phyloP scores from a whole-genome alignment of 2,113 vertebrate species.

The Halcyon malimbica region DNA sequence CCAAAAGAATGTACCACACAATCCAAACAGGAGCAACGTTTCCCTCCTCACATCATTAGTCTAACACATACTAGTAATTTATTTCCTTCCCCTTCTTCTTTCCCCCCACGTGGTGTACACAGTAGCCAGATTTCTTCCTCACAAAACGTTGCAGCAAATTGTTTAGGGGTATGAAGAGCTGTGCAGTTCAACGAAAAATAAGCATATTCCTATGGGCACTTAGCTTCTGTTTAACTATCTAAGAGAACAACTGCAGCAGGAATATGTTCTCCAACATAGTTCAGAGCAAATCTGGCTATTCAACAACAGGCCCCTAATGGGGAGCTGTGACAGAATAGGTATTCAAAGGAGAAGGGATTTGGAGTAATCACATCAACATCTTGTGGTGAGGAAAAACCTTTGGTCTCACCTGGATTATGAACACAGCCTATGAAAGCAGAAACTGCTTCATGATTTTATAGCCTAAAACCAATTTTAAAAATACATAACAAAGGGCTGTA shows the following conservation, averaged over 20 bases:
- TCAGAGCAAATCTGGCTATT: constrained; percentile 15
- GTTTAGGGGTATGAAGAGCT: background rate
- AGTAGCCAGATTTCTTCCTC: background rate
- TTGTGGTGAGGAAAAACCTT: constrained; percentile 50
- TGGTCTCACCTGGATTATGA: constrained; percentile 49
- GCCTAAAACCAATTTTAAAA: constrained; percentile 58
- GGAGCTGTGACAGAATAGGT: background rate
- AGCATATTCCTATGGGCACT: background rate
- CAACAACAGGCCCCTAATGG: constrained; percentile 7
- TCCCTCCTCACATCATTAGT: background rate
- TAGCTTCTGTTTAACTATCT: background rate
- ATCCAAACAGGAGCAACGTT: background rate
- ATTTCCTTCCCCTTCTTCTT: background rate
- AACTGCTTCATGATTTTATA: constrained; percentile 33
- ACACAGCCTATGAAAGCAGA: constrained; percentile 14
- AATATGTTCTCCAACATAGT: background rate
- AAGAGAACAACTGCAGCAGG: background rate
- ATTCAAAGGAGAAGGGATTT: constrained; percentile 50
- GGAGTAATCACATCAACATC: constrained; percentile 48
- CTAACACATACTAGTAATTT: background rate
- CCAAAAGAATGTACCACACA: background rate
- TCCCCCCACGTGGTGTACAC: fast-evolving
- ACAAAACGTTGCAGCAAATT: background rate
- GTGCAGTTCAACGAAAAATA: background rate
- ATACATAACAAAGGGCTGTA: constrained; percentile 56